Percentiles rank a stretch among this genome's conserved stretches.
phyloP scores from a whole-genome alignment of 2,113 vertebrate species.

The Catharus fuscescens region DNA sequence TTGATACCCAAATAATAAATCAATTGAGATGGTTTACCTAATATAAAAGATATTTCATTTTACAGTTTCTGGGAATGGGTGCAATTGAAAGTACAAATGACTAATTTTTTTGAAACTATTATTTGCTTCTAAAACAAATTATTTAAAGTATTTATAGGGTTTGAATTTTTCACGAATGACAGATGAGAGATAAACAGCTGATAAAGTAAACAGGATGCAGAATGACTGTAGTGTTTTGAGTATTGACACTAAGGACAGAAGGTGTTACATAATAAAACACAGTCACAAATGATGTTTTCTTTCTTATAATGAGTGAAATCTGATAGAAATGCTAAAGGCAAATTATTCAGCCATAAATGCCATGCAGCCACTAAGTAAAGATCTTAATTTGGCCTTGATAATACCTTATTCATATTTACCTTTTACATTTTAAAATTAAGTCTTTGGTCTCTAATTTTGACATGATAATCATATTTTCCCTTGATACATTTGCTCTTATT shows the following conservation, averaged over 20 bases:
- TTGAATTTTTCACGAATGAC: neutral
- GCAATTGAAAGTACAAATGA: neutral
- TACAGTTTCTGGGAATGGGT: neutral
- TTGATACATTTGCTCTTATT: neutral
- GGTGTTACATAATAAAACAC: slow-evolving; percentile 70
- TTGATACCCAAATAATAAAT: neutral
- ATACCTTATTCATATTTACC: neutral
- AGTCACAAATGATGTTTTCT: slow-evolving; percentile 41
- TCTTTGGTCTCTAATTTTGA: neutral
- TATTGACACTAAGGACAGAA: slow-evolving; percentile 63
- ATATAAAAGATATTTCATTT: neutral
- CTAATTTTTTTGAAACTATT: neutral
- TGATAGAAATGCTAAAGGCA: slow-evolving; percentile 52
- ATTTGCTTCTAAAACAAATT: neutral
- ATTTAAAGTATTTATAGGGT: slow-evolving; percentile 8
- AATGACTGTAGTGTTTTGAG: slow-evolving; percentile 40
- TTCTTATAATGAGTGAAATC: slow-evolving; percentile 56
- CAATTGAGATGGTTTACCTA: neutral
- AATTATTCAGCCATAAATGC: slow-evolving; percentile 56
- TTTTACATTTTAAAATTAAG: neutral
- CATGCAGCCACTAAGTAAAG: slow-evolving; percentile 7
- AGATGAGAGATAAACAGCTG: slow-evolving; percentile 61
- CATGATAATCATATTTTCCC: neutral
- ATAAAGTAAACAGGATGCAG: slow-evolving; percentile 65
- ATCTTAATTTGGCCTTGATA: slow-evolving; percentile 27